Conservation (phyloP, 2,797 vertebrate species). For the Ibycter americanus region DNA sequence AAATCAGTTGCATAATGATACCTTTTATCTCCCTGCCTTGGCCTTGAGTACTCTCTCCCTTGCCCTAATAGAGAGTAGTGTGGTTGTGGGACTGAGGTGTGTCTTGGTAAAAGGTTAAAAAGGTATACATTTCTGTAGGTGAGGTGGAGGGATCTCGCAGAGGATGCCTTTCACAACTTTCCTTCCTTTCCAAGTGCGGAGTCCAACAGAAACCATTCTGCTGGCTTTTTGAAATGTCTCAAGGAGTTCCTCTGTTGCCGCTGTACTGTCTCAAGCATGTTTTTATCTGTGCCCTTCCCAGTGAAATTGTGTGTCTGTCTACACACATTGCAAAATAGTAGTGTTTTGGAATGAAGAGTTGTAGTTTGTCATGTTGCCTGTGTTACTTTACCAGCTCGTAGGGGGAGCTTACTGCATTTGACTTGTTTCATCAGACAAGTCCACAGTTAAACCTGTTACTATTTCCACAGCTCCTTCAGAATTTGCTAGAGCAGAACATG, state of each 20-base stretch:
- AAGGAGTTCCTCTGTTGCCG: background rate
- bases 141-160: background rate
- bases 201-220: background rate
- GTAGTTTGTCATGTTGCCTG: background rate
- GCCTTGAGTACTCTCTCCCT: background rate
- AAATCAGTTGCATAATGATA: background rate
- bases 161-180: background rate
- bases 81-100: background rate
- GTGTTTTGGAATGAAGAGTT: background rate
- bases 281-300: background rate
- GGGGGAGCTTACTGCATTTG: background rate
- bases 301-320: background rate
- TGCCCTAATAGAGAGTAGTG: background rate
- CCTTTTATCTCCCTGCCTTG: background rate
- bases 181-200: background rate
- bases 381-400: background rate
- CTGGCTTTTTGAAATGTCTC: background rate
- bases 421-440: background rate
- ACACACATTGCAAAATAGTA: fast-evolving
- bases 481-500: background rate
- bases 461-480: background rate
- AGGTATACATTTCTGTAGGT: background rate
- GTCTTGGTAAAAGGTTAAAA: background rate
- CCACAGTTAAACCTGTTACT: background rate
- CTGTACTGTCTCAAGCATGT: background rate